These are phyloP conservation scores for Dysdera silvatica DNA, from an alignment of 1,140 invertebrate genomes.

Conservation along the genomic window DNA sequence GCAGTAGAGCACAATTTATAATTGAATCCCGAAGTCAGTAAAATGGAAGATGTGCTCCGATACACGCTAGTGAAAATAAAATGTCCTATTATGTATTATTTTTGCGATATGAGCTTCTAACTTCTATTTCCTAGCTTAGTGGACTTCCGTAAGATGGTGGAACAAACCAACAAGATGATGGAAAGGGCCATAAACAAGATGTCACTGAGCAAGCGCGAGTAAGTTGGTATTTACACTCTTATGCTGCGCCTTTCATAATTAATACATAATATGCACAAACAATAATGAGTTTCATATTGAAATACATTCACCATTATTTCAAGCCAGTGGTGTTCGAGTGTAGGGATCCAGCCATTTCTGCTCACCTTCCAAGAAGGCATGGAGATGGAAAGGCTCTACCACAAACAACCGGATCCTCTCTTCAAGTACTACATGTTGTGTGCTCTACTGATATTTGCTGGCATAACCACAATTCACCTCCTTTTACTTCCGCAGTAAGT, in stretches of 20 bases:
- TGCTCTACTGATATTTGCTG: constrained; percentile 37
- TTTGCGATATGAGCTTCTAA: no score
- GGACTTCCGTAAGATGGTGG: constrained; percentile 59
- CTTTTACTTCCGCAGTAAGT: constrained; percentile 21
- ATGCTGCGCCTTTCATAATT: background rate
- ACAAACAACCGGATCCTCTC: constrained; percentile 63
- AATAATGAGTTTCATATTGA: no score
- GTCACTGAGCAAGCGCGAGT: constrained; percentile 58
- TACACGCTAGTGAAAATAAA: no score
- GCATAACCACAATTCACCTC: constrained; percentile 21
- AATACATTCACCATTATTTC: constrained; percentile 21
- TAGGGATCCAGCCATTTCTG: constrained; percentile 53
- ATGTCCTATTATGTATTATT: no score
- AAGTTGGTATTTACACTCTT: background rate
- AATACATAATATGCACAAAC: background rate
- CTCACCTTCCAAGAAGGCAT: constrained; percentile 53
- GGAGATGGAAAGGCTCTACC: constrained; percentile 58
- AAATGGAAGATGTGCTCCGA: no score
- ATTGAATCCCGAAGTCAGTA: no score
- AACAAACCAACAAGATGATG: constrained; percentile 62
- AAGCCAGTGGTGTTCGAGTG: constrained; percentile 54
- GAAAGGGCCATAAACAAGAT: constrained; percentile 62
- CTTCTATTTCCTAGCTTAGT: constrained; percentile 50
- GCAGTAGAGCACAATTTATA: no score
- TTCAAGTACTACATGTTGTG: constrained; percentile 62